Evolutionary conservation across 1,140 invertebrate species (phyloP).

Genomic region (Cyclargus thomasi): DNA sequence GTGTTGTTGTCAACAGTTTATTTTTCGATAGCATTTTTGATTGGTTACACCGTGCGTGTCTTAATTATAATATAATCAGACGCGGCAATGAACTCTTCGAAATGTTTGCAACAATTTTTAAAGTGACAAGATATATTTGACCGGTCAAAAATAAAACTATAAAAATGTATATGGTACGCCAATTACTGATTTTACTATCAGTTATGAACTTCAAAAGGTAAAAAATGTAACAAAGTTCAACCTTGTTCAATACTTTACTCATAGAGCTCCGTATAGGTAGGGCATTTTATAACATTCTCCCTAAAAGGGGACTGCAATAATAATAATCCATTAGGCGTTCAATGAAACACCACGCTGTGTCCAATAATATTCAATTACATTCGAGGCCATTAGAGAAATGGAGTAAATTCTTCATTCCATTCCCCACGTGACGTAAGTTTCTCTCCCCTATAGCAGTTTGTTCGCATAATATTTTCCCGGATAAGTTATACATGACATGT

Average conservation of each 20-base stretch:
- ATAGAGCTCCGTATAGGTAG: background rate
- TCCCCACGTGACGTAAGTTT: slow-evolving; percentile 11
- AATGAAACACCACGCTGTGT: slow-evolving; percentile 10
- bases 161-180: too few relatives aligned
- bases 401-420: background rate
- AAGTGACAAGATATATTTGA: too few relatives aligned
- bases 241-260: background rate
- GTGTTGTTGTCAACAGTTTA: too few relatives aligned
- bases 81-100: too few relatives aligned
- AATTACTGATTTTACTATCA: too few relatives aligned
- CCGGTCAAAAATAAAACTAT: too few relatives aligned
- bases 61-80: too few relatives aligned
- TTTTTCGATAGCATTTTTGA: too few relatives aligned
- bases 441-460: background rate
- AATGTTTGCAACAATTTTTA: too few relatives aligned
- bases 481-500: background rate
- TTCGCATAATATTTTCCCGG: slow-evolving; percentile 8
- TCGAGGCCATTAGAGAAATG: slow-evolving; percentile 8
- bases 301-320: slow-evolving; percentile 8
- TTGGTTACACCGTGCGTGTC: too few relatives aligned
- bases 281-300: background rate
- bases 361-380: slow-evolving; percentile 15
- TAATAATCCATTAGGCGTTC: slow-evolving; percentile 7
- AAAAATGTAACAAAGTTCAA: background rate
- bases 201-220: background rate